phyloP scores from a whole-genome alignment of 2,888 invertebrate genomes.

The Adineta ricciae region DNA sequence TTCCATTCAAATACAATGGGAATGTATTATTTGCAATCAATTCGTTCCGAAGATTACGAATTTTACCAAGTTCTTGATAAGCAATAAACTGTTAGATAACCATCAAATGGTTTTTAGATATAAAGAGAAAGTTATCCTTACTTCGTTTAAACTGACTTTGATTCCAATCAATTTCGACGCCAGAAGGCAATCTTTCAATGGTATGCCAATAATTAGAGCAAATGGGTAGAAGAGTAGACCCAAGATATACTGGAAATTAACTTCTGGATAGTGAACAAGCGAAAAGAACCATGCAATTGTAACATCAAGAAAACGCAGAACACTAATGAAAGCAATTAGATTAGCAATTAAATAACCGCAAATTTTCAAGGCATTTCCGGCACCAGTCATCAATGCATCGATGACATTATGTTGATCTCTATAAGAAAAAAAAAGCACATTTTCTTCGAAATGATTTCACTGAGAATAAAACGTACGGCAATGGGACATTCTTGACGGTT shows the following conservation, averaged over 20 bases:
- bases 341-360: conserved; percentile 26
- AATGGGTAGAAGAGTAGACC: conserved; percentile 72
- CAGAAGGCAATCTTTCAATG: conserved; percentile 59
- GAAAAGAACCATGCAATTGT: conserved; percentile 21
- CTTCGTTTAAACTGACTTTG: conserved; percentile 77
- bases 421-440: too few relatives aligned
- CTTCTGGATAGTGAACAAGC: background rate
- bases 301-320: conserved; percentile 21
- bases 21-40: conserved; percentile 22
- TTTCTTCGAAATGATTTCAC: too few relatives aligned
- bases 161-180: conserved; percentile 75
- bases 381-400: background rate
- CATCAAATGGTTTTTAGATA: background rate
- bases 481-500: conserved; percentile 63
- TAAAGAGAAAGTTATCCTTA: background rate
- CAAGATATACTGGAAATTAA: conserved; percentile 21
- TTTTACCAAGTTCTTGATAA: conserved; percentile 59
- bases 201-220: conserved; percentile 70
- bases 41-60: conserved; percentile 11
- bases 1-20: conserved; percentile 18
- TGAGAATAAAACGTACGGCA: conserved; percentile 37
- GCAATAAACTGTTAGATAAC: conserved; percentile 61
- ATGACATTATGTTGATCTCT: background rate
- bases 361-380: background rate
- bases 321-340: conserved; percentile 30